phyloP scores from a whole-genome alignment of 2,797 vertebrate genomes.

The Liasis olivaceus region DNA sequence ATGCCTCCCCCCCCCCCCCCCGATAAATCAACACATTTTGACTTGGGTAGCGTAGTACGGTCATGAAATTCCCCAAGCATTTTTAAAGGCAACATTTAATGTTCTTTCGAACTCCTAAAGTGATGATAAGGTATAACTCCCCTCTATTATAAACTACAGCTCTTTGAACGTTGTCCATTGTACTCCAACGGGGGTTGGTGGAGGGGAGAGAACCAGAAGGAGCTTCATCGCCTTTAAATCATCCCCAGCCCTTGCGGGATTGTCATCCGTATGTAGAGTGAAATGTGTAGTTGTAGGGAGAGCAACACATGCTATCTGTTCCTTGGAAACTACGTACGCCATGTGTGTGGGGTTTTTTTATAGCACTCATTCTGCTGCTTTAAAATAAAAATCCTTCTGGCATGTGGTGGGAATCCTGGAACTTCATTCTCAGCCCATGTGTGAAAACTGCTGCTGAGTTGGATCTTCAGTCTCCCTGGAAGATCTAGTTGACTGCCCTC shows the following conservation, averaged over 20 bases:
- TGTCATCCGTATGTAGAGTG: background rate
- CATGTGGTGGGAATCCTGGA: constrained; percentile 10
- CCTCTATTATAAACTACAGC: background rate
- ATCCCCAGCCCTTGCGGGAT: too few species aligned
- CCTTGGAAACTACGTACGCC: constrained; percentile 12
- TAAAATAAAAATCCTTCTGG: constrained; percentile 36
- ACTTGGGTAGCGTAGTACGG: background rate
- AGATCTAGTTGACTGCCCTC: background rate
- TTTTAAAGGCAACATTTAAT: background rate
- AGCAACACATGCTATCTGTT: constrained; percentile 37
- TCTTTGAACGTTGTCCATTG: too few species aligned
- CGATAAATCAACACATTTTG: background rate
- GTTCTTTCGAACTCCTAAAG: background rate
- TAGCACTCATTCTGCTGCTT: background rate
- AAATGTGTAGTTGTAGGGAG: constrained; percentile 1
- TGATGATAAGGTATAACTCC: background rate
- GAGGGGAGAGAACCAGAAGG: background rate
- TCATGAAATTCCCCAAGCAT: background rate
- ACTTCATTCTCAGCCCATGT: background rate
- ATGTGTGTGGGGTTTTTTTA: fast-evolving
- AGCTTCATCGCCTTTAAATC: too few species aligned
- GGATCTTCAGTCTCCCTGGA: background rate
- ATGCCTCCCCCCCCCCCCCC: too few species aligned
- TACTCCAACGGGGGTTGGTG: background rate
- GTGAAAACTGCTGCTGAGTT: background rate